These are phyloP conservation scores for Hydraecia micacea DNA, from an alignment of 2,888 invertebrate species.

Conservation along the genomic window DNA sequence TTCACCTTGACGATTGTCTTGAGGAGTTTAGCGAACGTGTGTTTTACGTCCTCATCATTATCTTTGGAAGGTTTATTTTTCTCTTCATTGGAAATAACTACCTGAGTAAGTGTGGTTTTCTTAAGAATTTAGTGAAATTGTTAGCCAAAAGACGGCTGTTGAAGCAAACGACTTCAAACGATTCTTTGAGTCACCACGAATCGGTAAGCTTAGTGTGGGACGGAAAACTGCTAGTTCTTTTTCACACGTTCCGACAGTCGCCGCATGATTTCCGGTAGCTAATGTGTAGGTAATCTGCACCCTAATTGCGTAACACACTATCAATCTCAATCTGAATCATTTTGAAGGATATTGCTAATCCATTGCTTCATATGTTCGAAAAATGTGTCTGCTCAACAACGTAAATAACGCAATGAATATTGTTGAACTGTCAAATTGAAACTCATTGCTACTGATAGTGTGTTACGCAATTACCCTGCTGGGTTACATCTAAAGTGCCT, in stretches of 20 bases:
- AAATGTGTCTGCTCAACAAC: too few species aligned
- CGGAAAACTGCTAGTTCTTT: background rate
- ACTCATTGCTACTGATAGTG: too few species aligned
- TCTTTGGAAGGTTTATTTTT: background rate
- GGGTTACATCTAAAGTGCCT: background rate
- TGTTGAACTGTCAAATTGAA: too few species aligned
- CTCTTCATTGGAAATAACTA: slow-evolving; percentile 2
- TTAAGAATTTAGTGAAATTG: background rate
- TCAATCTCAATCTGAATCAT: too few species aligned
- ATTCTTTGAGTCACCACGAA: background rate
- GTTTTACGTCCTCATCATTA: slow-evolving; percentile 14
- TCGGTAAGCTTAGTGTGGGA: background rate
- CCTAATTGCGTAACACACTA: too few species aligned
- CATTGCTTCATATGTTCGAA: too few species aligned
- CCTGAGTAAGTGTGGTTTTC: slow-evolving; percentile 9
- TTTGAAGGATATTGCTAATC: too few species aligned
- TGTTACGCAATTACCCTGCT: too few species aligned
- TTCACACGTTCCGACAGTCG: background rate
- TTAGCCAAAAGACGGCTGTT: background rate
- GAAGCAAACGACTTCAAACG: background rate
- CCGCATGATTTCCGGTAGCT: too few species aligned
- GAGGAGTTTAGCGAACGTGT: slow-evolving; percentile 66
- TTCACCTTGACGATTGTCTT: slow-evolving; percentile 71
- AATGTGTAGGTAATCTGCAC: background rate
- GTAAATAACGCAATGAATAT: too few species aligned